Base-by-base conservation (phyloP, 2,888 invertebrate genomes). In the Agonopterix subpropinquella region DNA sequence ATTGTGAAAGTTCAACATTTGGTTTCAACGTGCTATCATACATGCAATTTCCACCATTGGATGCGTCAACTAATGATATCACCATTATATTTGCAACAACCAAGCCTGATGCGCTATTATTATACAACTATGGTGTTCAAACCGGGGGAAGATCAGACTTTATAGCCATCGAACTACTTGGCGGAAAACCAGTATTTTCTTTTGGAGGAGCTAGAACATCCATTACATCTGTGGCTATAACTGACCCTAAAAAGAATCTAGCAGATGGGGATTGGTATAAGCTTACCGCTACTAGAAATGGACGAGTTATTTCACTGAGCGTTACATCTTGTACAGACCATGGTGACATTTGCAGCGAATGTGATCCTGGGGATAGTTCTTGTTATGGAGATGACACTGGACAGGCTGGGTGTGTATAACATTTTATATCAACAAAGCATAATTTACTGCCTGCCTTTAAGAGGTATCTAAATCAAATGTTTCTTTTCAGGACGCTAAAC, bases 191-290 rank as follows among this genome's bases (percentile, higher is more conserved):
- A 0, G 90, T 94, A 11, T 97, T 98, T 77, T 96, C 97, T 0
- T 97, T 96, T 73, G 96, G 97, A 10, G 96, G 96, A 2, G 93
- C 96, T 0, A 90, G 97, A 65, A 96, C 96, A 28, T 96, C 96
- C 1, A 95, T 97, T 39, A 95, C 96, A 0, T 92, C 94, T 0
- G 92, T 97, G 2, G 90, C 92, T 4, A 93, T 95, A 11, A 90
- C 90, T 11, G 89, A 91, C 45, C 89, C 89, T 51, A 89, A 89
- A 11, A 90, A 90, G 62, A 92, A 91, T 56, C 88, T 98, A 11
- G 92, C 95, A 1, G 95, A 97, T 75, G 97, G 97, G 0, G 91
- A 91, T 56, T 98, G 98, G 98, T 93, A 96, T 70, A 96, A 96
- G 70, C 91, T 98, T 11, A 96, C 95, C 0, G 97, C 96, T 0